These are phyloP conservation scores for Nysson spinosus DNA, from an alignment of 2,888 invertebrate species.

Conservation along the genomic window DNA sequence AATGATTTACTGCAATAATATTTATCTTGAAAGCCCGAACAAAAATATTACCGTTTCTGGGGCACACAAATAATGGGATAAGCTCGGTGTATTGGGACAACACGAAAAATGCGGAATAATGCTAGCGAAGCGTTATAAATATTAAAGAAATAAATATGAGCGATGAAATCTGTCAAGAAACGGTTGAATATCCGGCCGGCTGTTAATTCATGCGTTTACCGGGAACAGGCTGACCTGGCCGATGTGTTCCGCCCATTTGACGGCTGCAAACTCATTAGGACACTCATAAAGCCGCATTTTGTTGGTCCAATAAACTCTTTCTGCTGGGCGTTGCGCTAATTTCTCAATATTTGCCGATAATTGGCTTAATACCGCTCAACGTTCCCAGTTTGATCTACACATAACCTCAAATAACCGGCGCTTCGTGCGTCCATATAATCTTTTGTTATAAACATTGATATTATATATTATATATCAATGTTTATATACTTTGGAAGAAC, in stretches of 20 bases:
- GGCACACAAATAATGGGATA: too few species aligned
- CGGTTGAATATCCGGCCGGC: constrained; percentile 10
- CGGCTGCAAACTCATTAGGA: constrained; percentile 37
- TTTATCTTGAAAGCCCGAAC: too few species aligned
- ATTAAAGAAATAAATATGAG: too few species aligned
- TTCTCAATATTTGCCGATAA: constrained; percentile 54
- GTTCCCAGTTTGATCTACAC: constrained; percentile 24
- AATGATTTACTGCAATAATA: too few species aligned
- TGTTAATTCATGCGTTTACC: constrained; percentile 44
- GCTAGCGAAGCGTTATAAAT: too few species aligned
- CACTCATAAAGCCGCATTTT: constrained; percentile 42
- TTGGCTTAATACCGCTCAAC: constrained; percentile 46
- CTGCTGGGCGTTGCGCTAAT: constrained; percentile 46
- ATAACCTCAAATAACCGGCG: constrained; percentile 38
- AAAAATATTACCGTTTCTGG: too few species aligned
- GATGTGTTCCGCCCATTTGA: constrained; percentile 11
- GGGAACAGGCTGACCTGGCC: constrained; percentile 9
- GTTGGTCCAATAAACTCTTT: constrained; percentile 46
- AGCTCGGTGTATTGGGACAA: too few species aligned
- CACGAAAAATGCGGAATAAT: too few species aligned
- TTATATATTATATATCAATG: not conserved
- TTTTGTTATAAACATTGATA: not conserved
- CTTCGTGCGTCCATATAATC: not conserved
- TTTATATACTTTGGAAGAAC: not conserved
- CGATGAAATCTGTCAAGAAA: too few species aligned